Percentiles rank a stretch among this genome's conserved stretches.
Conservation (phyloP, 2,113 vertebrate species). For the Ageneiosus marmoratus region DNA sequence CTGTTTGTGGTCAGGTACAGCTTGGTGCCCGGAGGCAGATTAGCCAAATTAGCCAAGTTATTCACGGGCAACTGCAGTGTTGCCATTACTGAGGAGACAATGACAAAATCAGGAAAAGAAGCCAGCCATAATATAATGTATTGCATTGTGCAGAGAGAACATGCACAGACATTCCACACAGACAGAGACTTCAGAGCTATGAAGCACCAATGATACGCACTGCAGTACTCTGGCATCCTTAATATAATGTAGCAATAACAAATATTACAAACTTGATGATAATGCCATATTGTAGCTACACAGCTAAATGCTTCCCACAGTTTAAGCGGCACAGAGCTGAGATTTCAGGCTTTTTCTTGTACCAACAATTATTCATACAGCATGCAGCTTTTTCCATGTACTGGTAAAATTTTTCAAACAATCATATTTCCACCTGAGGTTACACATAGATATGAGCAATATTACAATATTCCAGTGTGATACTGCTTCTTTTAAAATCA, state of each 20-base stretch:
- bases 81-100: constrained; percentile 85
- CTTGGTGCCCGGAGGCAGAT: constrained; percentile 95
- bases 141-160: background rate
- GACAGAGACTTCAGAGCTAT: background rate
- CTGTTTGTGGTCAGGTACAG: constrained; percentile 98
- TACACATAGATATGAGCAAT: background rate
- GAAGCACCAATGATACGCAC: background rate
- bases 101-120: background rate
- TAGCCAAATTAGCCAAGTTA: constrained; percentile 94
- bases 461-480: background rate
- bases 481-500: background rate
- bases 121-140: background rate
- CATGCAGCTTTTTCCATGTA: background rate
- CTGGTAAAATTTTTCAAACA: constrained; percentile 10
- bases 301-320: background rate
- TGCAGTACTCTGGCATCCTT: background rate
- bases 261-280: background rate
- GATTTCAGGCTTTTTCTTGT: constrained; percentile 1
- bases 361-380: background rate
- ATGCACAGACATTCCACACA: background rate
- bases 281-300: background rate
- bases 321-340: background rate
- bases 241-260: background rate
- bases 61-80: constrained; percentile 95
- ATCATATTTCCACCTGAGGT: background rate